Conservation (phyloP, 2,113 vertebrate genomes). For the Pluvianellus socialis region DNA sequence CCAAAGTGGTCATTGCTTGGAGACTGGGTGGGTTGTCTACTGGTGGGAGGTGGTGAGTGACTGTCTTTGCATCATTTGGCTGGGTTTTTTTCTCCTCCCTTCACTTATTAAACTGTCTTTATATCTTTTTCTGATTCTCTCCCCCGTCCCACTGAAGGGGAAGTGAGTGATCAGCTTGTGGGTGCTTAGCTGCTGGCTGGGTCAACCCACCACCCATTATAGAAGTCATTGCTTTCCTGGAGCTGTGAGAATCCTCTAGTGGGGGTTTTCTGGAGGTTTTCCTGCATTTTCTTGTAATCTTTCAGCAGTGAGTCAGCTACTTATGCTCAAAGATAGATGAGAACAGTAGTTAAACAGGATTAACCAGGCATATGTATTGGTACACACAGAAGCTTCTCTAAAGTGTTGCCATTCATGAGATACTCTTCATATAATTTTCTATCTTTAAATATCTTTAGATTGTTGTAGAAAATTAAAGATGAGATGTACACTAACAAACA, state of each 20-base stretch:
- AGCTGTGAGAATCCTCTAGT: background rate
- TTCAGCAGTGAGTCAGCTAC: background rate
- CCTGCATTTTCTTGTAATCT: background rate
- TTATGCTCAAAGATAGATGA: background rate
- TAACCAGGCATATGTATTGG: background rate
- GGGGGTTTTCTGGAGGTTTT: background rate
- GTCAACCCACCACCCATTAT: background rate
- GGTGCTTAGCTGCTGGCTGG: background rate
- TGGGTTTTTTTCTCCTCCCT: background rate
- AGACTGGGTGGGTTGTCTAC: background rate
- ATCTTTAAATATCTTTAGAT: background rate
- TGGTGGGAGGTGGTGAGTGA: background rate
- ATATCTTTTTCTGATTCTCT: background rate
- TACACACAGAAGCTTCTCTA: background rate
- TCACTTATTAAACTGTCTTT: background rate
- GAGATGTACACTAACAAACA: background rate
- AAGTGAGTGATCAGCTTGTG: background rate
- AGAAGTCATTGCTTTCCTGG: background rate
- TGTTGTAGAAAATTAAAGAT: background rate
- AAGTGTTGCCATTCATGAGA: background rate
- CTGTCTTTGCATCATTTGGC: background rate
- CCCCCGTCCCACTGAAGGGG: background rate
- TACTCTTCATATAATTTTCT: background rate
- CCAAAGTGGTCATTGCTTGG: background rate
- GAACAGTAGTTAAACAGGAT: background rate